Percentiles rank a stretch among this genome's conserved stretches.
phyloP scores from a whole-genome alignment of 2,888 invertebrate species.

The Rhopalosiphum nymphaeae region DNA sequence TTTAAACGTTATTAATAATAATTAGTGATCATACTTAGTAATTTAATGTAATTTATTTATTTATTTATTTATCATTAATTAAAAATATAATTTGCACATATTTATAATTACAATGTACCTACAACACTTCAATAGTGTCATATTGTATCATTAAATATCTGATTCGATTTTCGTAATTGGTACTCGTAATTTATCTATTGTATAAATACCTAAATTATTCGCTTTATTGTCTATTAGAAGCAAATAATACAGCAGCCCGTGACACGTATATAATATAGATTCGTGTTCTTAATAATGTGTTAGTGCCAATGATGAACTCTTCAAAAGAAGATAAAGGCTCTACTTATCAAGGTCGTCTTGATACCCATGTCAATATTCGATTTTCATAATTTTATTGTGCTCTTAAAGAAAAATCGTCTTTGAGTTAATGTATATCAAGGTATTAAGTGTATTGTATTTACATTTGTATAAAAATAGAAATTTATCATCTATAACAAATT shows the following conservation, averaged over 20 bases:
- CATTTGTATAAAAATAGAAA: slow-evolving; percentile 37
- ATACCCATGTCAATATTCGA: slow-evolving; percentile 35
- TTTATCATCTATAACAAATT: slow-evolving; percentile 49
- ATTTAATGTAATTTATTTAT: background rate
- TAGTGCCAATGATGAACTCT: slow-evolving; percentile 33
- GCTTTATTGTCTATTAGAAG: slow-evolving; percentile 11
- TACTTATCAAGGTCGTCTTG: background rate
- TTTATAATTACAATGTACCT: background rate
- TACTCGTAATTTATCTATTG: background rate
- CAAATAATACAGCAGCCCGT: background rate
- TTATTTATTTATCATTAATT: background rate
- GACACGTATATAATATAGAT: background rate
- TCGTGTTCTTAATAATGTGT: background rate
- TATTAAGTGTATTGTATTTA: slow-evolving; percentile 51
- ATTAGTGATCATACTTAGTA: background rate
- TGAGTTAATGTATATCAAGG: slow-evolving; percentile 51
- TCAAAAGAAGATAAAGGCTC: slow-evolving; percentile 15
- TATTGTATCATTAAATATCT: background rate
- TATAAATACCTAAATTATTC: background rate
- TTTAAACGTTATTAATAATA: background rate
- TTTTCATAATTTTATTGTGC: slow-evolving; percentile 38
- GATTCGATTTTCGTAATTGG: background rate
- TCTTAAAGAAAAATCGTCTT: slow-evolving; percentile 50
- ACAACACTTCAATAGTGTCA: background rate
- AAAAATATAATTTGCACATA: background rate